Evolutionary conservation across 2,797 vertebrate genomes (phyloP), one percentile per base, ranked within the genome.

Genomic region (Miichthys miiuy): DNA sequence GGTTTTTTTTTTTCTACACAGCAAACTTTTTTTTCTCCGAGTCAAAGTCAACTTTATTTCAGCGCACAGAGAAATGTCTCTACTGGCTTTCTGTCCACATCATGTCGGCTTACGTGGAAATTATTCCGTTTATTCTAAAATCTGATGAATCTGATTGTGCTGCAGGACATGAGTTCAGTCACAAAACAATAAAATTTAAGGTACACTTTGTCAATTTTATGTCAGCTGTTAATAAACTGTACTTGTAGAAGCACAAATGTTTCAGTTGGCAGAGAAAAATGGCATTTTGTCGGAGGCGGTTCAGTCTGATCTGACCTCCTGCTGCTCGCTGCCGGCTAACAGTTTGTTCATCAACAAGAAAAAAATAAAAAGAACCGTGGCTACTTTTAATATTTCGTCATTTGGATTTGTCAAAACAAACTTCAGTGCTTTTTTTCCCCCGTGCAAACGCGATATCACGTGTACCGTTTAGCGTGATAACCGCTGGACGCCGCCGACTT

Each of bases 61-160:
- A 78, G 78, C 25, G 20, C 58, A 51, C 51, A 65, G 16, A 79
- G 23, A 82, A 51, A 63, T 11, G 72, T 71, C 61, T 27, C 68
- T 38, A 57, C 78, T 68, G 84, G 63, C 72, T 25, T 72, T 57
- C 44, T 64, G 54, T 73, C 68, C 70, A 50, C 56, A 48, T 54
- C 50, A 34, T 16, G 23, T 27, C 1, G 27, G 34, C 52, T 57
- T 55, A 14, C 8, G 27, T 46, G 8, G n/a, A 67, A 41, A 30
- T 25, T 47, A 62, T 52, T 13, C 16, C 6, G 41, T 68, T 55
- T 12, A 20, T 30, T 52, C 55, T 14, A 16, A 41, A 58, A n/a
- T n/a, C n/a, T n/a, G n/a, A n/a, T n/a, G n/a, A 42, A 50, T 66
- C 42, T 62, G 72, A 80, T 75, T 83, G 73, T 72, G 42, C 50